These are phyloP conservation scores for Scartelaos histophorus DNA, from an alignment of 2,113 vertebrate genomes.

Conservation along the genomic window DNA sequence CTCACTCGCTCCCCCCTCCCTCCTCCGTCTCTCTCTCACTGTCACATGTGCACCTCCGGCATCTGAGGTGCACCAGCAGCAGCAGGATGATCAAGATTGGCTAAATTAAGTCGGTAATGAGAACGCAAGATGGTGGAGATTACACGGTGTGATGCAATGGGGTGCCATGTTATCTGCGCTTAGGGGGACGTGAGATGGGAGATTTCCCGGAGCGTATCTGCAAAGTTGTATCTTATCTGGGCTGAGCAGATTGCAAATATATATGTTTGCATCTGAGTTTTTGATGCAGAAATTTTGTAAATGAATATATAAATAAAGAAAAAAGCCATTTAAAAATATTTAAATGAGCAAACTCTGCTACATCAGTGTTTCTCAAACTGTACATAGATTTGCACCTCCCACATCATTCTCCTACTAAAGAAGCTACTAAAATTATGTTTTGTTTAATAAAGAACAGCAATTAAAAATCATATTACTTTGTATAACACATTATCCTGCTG, in stretches of 20 bases:
- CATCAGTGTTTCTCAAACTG: no score
- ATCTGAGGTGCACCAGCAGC: neutral
- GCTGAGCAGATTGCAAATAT: neutral
- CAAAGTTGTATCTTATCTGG: neutral
- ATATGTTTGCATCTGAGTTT: neutral
- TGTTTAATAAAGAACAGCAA: no score
- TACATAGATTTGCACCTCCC: no score
- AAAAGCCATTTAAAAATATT: no score
- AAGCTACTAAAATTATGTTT: no score
- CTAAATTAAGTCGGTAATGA: neutral
- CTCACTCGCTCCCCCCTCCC: neutral
- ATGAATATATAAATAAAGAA: no score
- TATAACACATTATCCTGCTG: no score
- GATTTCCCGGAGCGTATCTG: neutral
- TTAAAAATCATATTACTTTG: no score
- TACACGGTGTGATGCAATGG: neutral
- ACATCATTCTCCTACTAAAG: no score
- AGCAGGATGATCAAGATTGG: neutral
- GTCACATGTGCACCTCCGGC: neutral
- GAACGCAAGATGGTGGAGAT: neutral
- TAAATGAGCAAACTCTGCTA: no score
- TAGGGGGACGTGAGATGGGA: neutral
- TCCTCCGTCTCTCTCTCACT: neutral
- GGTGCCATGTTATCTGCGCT: neutral
- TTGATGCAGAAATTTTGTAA: neutral